These are phyloP conservation scores for Elephas maximus DNA, from an alignment of 2,113 vertebrate species.

Conservation along the genomic window DNA sequence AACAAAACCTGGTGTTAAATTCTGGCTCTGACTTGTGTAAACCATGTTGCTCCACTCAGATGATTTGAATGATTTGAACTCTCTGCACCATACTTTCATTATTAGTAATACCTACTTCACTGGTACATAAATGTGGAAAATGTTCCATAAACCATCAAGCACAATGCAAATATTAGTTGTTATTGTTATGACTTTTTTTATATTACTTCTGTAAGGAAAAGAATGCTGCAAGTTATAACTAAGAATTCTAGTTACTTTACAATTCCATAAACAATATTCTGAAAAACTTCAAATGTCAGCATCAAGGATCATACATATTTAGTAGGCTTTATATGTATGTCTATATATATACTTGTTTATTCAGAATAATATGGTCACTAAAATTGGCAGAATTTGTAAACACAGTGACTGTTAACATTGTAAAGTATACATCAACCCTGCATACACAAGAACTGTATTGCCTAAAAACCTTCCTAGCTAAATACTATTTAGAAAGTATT, in stretches of 20 bases:
- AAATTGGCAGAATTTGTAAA: background rate
- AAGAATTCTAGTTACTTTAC: constrained; percentile 34
- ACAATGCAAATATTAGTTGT: background rate
- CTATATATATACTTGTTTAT: background rate
- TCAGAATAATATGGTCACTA: background rate
- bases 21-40: background rate
- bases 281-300: background rate
- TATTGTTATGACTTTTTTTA: background rate
- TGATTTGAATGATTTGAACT: background rate
- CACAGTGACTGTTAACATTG: background rate
- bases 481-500: background rate
- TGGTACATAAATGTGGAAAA: background rate
- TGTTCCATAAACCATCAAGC: background rate
- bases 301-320: background rate
- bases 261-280: constrained; percentile 28
- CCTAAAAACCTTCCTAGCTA: background rate
- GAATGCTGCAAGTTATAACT: background rate
- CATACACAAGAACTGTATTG: background rate
- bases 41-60: background rate
- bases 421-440: background rate
- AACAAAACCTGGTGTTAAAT: background rate
- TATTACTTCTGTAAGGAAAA: constrained; percentile 39
- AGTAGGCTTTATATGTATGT: background rate
- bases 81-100: background rate
- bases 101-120: background rate